phyloP scores from a whole-genome alignment of 1,140 invertebrate species.

The Uloborus diversus region DNA sequence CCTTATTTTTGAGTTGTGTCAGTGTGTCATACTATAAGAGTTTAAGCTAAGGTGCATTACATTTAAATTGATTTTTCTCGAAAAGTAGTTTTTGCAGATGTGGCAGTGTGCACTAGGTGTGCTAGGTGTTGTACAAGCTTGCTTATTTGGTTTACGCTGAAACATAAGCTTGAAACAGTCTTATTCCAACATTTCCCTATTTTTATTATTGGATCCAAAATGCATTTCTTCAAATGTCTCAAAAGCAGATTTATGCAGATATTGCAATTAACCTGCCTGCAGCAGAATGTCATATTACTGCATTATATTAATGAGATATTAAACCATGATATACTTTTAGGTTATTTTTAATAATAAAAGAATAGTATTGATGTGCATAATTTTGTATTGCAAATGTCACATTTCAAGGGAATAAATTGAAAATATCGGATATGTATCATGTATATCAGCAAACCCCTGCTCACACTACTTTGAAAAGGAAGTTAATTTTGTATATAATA shows the following conservation, averaged over 20 bases:
- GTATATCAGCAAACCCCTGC: not conserved
- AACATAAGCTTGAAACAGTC: not conserved
- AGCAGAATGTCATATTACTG: not conserved
- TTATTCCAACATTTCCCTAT: not conserved
- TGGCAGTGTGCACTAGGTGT: too few species aligned
- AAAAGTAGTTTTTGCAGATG: too few species aligned
- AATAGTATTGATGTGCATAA: not conserved
- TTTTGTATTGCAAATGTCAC: not conserved
- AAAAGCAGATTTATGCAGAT: not conserved
- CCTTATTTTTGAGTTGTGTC: too few species aligned
- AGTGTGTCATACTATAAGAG: too few species aligned
- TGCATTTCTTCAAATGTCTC: not conserved
- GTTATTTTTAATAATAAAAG: not conserved
- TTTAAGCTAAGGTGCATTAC: too few species aligned
- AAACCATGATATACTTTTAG: not conserved
- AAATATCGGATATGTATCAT: not conserved
- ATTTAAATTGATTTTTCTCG: too few species aligned
- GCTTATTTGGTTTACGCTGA: not conserved
- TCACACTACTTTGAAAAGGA: not conserved
- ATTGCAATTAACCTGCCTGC: not conserved
- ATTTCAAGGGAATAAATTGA: not conserved
- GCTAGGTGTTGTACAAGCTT: too few species aligned
- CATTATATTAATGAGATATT: not conserved
- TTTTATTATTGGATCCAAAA: not conserved
- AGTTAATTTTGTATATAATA: not conserved